These are phyloP conservation scores for Equus przewalskii DNA, from an alignment of 2,113 vertebrate genomes.

Conservation along the genomic window DNA sequence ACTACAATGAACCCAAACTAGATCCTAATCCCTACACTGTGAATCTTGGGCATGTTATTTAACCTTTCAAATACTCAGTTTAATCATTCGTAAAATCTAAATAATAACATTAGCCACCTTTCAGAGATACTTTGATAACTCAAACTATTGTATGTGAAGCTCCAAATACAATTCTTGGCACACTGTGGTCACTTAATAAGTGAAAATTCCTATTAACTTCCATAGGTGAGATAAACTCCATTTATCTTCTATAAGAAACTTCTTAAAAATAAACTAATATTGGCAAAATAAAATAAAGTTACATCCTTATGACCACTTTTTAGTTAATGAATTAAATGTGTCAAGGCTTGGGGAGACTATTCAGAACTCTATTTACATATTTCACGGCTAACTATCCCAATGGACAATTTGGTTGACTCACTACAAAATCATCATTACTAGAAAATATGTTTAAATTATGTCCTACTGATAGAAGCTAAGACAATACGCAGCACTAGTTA, in stretches of 20 bases:
- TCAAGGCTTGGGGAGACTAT: background rate
- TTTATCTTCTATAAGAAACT: background rate
- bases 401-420: constrained; percentile 7
- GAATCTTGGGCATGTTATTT: background rate
- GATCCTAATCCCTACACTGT: background rate
- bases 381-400: constrained; percentile 19
- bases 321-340: background rate
- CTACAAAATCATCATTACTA: constrained; percentile 49
- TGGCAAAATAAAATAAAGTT: constrained; percentile 46
- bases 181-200: background rate
- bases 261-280: constrained; percentile 30
- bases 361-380: background rate
- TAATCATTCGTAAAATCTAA: constrained; percentile 1
- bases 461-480: background rate
- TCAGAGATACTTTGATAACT: constrained; percentile 38
- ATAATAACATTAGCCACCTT: background rate
- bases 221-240: background rate
- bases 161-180: constrained; percentile 10
- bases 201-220: constrained; percentile 47
- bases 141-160: constrained; percentile 24
- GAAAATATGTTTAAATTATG: constrained; percentile 33
- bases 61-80: constrained; percentile 12
- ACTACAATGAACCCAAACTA: background rate
- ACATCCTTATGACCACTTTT: constrained; percentile 9
- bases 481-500: background rate